These are phyloP conservation scores for Paratrypauchen microcephalus DNA, from an alignment of 2,797 vertebrate species.

Conservation along the genomic window DNA sequence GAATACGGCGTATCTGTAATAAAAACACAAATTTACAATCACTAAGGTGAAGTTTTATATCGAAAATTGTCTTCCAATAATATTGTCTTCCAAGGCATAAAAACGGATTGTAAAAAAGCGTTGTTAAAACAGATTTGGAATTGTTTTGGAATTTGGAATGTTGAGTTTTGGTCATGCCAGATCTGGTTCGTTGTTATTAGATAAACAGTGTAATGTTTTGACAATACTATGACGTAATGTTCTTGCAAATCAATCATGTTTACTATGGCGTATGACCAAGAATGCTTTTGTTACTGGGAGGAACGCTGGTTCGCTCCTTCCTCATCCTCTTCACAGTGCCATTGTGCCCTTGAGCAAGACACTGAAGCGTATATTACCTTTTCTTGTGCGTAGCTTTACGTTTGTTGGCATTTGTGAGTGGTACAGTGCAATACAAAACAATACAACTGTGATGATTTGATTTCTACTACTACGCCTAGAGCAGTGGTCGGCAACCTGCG, in stretches of 20 bases:
- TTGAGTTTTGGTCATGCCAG: neutral
- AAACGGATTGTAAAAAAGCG: neutral
- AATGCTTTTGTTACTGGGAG: neutral
- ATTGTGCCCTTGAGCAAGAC: neutral
- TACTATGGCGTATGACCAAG: neutral
- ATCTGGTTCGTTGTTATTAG: neutral
- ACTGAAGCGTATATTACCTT: neutral
- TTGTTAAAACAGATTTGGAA: neutral
- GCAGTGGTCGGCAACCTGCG: too few species aligned
- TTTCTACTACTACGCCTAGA: too few species aligned
- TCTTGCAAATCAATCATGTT: neutral
- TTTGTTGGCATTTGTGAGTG: neutral
- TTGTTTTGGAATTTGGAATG: neutral
- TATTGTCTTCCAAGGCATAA: neutral
- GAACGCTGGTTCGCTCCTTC: neutral
- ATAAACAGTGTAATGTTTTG: neutral
- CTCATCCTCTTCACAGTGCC: neutral
- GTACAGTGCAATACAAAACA: too few species aligned
- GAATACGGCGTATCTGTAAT: neutral
- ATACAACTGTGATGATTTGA: too few species aligned
- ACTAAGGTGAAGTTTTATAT: neutral
- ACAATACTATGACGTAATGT: too few species aligned
- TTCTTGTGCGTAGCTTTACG: neutral
- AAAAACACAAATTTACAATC: neutral
- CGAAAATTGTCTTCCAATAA: neutral